A percentile compares a stretch with the other conserved stretches of the same genome.
Evolutionary conservation across 2,113 vertebrate species (phyloP).

Genomic region (Pandion haliaetus): DNA sequence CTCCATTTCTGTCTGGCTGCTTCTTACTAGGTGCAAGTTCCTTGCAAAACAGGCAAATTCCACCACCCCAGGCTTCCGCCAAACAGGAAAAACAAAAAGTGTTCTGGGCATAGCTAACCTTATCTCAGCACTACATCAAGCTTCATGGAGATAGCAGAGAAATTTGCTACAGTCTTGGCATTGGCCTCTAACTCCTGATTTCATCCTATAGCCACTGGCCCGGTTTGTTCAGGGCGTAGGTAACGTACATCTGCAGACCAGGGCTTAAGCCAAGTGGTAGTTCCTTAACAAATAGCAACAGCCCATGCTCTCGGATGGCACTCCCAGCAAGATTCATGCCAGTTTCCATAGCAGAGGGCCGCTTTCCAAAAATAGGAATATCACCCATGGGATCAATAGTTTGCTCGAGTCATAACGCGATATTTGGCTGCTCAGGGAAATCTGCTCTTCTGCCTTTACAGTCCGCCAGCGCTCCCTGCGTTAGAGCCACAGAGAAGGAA

Average conservation of each 20-base stretch:
- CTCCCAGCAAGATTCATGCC: not conserved
- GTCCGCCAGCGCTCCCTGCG: not conserved
- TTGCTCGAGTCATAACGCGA: rapidly evolving
- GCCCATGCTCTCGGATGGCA: not conserved
- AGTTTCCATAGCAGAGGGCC: not conserved
- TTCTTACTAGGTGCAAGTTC: not conserved
- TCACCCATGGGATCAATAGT: rapidly evolving
- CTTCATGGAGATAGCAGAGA: not conserved
- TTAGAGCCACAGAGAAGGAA: not conserved
- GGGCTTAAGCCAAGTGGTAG: too few relatives aligned
- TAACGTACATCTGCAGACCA: rapidly evolving
- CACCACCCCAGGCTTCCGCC: not conserved
- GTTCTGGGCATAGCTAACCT: not conserved
- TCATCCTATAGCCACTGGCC: rapidly evolving
- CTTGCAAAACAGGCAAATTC: not conserved
- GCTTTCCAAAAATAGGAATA: not conserved
- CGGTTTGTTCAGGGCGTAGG: rapidly evolving
- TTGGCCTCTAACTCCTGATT: too few relatives aligned
- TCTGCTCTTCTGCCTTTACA: not conserved
- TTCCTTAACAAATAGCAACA: rapidly evolving
- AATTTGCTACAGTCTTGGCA: not conserved
- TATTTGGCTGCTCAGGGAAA: not conserved
- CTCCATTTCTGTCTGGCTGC: not conserved
- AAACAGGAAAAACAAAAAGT: not conserved
- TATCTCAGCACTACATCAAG: not conserved